Conservation (phyloP, 2,113 vertebrate genomes). For the Macrotis lagotis region DNA sequence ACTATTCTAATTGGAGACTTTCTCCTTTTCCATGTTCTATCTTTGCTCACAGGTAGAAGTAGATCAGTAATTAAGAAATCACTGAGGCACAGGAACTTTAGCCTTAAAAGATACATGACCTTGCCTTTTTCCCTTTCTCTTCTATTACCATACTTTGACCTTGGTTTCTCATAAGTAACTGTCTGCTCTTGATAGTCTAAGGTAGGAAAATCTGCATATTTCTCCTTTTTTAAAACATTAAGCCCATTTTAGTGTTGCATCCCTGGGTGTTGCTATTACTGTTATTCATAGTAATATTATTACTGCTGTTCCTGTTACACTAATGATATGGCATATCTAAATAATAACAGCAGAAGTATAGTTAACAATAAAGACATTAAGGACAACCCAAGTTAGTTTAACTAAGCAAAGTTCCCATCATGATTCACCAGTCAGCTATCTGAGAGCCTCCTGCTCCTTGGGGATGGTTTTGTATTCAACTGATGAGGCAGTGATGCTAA, state of each 20-base stretch:
- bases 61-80: background rate
- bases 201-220: conserved; percentile 30
- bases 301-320: background rate
- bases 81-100: background rate
- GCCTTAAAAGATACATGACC: background rate
- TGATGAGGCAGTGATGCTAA: background rate
- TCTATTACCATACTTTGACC: background rate
- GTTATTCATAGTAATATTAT: background rate
- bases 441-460: background rate
- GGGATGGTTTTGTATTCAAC: background rate
- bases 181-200: background rate
- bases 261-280: background rate
- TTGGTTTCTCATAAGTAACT: background rate
- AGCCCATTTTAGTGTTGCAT: background rate
- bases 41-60: background rate
- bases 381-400: background rate
- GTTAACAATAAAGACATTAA: background rate
- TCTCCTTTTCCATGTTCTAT: background rate
- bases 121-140: background rate
- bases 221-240: conserved; percentile 21
- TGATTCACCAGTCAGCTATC: background rate
- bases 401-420: background rate
- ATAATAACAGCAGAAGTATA: background rate
- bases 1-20: background rate
- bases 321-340: background rate